Evolutionary conservation across 2,888 invertebrate species (phyloP), one percentile per base, ranked within the genome.

Genomic region (Oscheius myriophilus): DNA sequence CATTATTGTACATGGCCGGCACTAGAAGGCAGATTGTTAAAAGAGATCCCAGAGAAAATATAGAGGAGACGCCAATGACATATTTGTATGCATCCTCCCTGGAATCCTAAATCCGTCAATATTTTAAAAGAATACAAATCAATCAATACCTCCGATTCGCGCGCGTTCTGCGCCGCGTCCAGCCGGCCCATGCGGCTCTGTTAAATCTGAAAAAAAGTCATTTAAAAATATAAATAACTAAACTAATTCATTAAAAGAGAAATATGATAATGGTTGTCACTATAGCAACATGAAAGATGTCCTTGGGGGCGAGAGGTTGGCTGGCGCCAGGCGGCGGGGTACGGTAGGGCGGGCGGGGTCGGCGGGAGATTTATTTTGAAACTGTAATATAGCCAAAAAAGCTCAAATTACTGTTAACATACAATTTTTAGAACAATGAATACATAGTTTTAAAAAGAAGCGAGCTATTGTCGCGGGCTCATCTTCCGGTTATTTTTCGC

Each of bases 1-100:
- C 84, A 65, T 80, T 82, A 66, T 81, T 84, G 76, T 86, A 86
- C 79, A 86, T 77, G 9, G 83, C 79, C 1, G 86, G 86, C 11
- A 86, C 80, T 25, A 82, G 70, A 26, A 84, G 55, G 59, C 84
- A 80, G n/a, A 86, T 68, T 9, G 76, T 76, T 6, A 85, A 71
- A n/a, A 86, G 55, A 14, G 82, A 79, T 41, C 66, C 42, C 23
- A 86, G 70, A 21, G 84, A 84, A 42, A 85, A 62, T 16, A 75
- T 49, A 1, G 82, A 73, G 18, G 83, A 77, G 25, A 81, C 64
- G 16, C 69, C 73, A 70, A 86, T 86, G 55, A 86, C 21, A 12
- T 72, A 43, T 69, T 75, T 73, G 51, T 78, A 80, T 4, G 72
- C 69, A 25, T 71, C 70, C 55, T 80, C 80, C 42, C 73, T 63